Conservation (phyloP, 2,888 invertebrate species). For the Drosophila differens region DNA sequence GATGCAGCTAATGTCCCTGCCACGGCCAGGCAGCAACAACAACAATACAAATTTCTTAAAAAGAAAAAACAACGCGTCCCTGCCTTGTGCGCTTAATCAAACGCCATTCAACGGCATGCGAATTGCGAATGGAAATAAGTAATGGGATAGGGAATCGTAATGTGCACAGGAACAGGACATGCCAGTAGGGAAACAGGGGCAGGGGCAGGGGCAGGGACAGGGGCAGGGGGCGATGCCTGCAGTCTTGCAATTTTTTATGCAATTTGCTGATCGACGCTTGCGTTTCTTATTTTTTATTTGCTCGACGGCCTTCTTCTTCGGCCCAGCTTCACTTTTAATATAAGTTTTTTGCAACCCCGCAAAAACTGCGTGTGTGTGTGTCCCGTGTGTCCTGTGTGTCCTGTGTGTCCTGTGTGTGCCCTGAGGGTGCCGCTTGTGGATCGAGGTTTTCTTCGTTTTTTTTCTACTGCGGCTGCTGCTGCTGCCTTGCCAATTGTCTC, state of each 20-base stretch:
- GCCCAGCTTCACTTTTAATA: constrained; percentile 6
- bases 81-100: constrained; percentile 73
- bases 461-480: background rate
- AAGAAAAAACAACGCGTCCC: constrained; percentile 36
- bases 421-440: constrained; percentile 52
- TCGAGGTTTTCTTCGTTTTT: constrained; percentile 36
- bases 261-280: constrained; percentile 69
- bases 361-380: constrained; percentile 5
- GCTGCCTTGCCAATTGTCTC: constrained; percentile 39
- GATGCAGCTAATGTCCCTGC: constrained; percentile 83
- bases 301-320: constrained; percentile 29
- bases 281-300: constrained; percentile 29
- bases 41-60: constrained; percentile 23
- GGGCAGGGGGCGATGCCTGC: constrained; percentile 10
- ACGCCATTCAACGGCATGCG: constrained; percentile 54
- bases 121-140: constrained; percentile 20
- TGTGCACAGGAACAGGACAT: constrained; percentile 14
- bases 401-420: constrained; percentile 28
- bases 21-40: background rate
- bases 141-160: constrained; percentile 12
- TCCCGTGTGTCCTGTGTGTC: constrained; percentile 41
- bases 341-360: constrained; percentile 39
- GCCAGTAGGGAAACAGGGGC: background rate
- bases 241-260: constrained; percentile 75
- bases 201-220: background rate